Base-by-base conservation (phyloP, 2,113 vertebrate species). In the Numida meleagris region DNA sequence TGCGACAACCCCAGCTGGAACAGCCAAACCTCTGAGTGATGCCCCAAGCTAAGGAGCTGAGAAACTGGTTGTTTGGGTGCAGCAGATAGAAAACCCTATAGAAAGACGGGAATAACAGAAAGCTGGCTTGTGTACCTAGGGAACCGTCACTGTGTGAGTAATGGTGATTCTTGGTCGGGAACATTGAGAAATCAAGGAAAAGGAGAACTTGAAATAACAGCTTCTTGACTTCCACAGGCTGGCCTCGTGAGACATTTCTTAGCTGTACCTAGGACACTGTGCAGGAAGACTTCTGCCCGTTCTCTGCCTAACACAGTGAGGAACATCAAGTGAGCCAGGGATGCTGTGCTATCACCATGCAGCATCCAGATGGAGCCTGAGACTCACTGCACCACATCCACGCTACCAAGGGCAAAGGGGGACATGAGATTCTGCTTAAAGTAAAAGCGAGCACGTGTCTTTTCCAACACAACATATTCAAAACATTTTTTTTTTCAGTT, bases 381-480 rank as follows among this genome's bases (percentile, higher is more conserved):
- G 38, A 46, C 71, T 82, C 66, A 6, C 75, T 78, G 84, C 85
- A 55, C 66, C 66, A 50, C 29, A 42, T n/a, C 62, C 48, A 9
- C 0, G 0, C 75, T 87, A 63, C 1, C 31, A 75, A 82, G 91
- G 90, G 89, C 83, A 96, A 93, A 88, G 83, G 65, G 94, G 95
- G 95, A 96, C 96, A 94, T 1, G 2, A 51, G 89, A 85, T 65
- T 74, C 74, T 94, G 90, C 94, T 88, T 86, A 43, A 86, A 88
- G 66, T 19, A 91, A 81, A 88, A 88, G 82, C 74, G 62, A 91
- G 81, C 91, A 97, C 68, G 27, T 94, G 94, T 58, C 85, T 94
- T 79, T 88, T 94, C 93, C 79, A 96, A 63, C 61, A 90, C 85
- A 90, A 93, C 94, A 75, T 81, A 93, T 77, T 95, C 82, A 80